Conservation (phyloP, 2,888 invertebrate species). For the Hirtodrosophila trivittata region DNA sequence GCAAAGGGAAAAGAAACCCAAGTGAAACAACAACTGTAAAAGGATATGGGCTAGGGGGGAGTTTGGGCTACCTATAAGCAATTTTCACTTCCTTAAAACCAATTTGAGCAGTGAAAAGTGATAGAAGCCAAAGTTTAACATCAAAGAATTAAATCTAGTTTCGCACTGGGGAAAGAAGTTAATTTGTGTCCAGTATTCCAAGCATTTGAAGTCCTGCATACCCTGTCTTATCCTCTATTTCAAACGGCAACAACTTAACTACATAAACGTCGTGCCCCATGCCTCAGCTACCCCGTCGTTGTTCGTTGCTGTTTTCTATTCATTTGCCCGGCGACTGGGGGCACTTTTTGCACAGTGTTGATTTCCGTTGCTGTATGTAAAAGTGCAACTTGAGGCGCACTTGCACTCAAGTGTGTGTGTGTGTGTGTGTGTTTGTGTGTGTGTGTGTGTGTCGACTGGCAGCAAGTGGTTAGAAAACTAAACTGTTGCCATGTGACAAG, state of each 20-base stretch:
- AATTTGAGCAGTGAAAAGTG: too few relatives aligned
- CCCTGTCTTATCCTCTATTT: slow-evolving; percentile 8
- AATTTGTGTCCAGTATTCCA: neutral
- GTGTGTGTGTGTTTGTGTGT: slow-evolving; percentile 29
- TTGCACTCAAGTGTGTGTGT: slow-evolving; percentile 53
- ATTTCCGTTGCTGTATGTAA: slow-evolving; percentile 77
- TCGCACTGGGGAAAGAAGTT: too few relatives aligned
- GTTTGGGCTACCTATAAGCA: too few relatives aligned
- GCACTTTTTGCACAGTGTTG: slow-evolving; percentile 71
- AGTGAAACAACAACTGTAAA: too few relatives aligned
- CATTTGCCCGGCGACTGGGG: slow-evolving; percentile 74
- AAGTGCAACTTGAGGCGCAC: slow-evolving; percentile 78
- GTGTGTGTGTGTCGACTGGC: slow-evolving; percentile 46
- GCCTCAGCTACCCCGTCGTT: slow-evolving; percentile 6
- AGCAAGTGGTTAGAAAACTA: slow-evolving; percentile 75
- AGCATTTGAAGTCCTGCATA: slow-evolving; percentile 13
- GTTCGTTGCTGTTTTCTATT: slow-evolving; percentile 51
- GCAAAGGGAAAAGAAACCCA: slow-evolving; percentile 33
- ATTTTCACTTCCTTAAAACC: too few relatives aligned
- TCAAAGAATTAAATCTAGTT: too few relatives aligned
- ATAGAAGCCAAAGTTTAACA: too few relatives aligned
- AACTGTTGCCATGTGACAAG: slow-evolving; percentile 80
- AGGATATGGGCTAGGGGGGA: too few relatives aligned
- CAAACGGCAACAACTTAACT: slow-evolving; percentile 51
- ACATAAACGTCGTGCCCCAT: slow-evolving; percentile 48